phyloP scores from a whole-genome alignment of 2,888 invertebrate species.

The Ichneumoninae sp. region DNA sequence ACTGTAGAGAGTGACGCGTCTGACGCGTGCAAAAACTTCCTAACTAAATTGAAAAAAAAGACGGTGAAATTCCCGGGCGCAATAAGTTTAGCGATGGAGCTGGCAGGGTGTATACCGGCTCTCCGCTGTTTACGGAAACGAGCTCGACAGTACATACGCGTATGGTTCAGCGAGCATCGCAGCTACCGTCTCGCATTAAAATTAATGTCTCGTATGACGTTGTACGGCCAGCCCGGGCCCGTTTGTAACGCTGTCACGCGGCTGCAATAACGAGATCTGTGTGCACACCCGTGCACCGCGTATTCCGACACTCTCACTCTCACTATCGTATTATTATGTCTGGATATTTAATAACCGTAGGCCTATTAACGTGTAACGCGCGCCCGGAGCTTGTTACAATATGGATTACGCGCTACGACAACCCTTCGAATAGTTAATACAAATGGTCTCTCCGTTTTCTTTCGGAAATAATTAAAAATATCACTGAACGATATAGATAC shows the following conservation, averaged over 20 bases:
- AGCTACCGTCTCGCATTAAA: conserved; percentile 71
- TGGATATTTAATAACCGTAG: conserved; percentile 46
- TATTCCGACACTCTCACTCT: conserved; percentile 29
- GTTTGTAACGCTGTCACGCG: conserved; percentile 51
- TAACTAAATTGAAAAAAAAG: conserved; percentile 81
- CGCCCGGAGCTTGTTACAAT: conserved; percentile 29
- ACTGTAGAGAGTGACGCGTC: conserved; percentile 65
- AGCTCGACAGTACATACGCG: conserved; percentile 56
- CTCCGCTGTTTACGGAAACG: conserved; percentile 77
- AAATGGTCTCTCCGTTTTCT: background rate
- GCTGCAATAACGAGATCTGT: conserved; percentile 35
- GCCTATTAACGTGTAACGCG: conserved; percentile 35
- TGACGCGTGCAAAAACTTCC: conserved; percentile 76
- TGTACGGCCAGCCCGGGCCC: conserved; percentile 66
- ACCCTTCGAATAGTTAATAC: conserved; percentile 17
- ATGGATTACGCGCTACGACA: background rate
- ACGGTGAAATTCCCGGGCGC: conserved; percentile 74
- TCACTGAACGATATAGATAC: background rate
- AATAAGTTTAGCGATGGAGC: conserved; percentile 75
- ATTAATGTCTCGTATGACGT: conserved; percentile 74
- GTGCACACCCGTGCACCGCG: background rate
- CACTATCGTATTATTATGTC: conserved; percentile 40
- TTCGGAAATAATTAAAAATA: background rate
- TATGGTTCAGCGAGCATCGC: conserved; percentile 57
- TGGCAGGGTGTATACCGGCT: conserved; percentile 30